Base-by-base conservation (phyloP, 2,797 vertebrate species). In the Borostomias antarcticus region DNA sequence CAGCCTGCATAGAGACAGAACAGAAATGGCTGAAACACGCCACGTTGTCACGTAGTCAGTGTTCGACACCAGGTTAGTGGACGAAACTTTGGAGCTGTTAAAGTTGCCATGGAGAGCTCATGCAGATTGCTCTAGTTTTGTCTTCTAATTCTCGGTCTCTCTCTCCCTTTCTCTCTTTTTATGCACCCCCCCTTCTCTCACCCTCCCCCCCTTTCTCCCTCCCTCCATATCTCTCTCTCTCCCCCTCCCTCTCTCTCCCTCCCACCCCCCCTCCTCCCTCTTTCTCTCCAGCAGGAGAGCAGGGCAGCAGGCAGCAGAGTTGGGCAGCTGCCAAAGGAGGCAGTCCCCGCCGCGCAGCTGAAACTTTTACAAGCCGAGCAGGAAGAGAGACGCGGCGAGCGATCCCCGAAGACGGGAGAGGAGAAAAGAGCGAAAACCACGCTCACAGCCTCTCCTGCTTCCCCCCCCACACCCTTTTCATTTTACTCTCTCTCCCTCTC, bases 311-410 rank as follows among this genome's bases (percentile, higher is more conserved):
- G 87, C 83, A 85, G 82, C 79, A 79, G 84, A 78, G 81, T 73
- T 93, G 92, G 89, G 86, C 56, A 26, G 23, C 33, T 85, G 90
- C 92, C 90, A 91, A 89, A 88, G 83, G 88, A 90, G 90, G 90
- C 89, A 68, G 86, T 76, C 69, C 84, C 62, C 58, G 21, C 80
- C 82, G 70, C 74, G 86, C 90, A 92, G 89, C 89, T 91, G 87
- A 91, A 91, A 92, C 85, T 90, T 91, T 91, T 89, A 92, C 87
- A 89, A 85, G 88, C 85, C 83, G 70, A 87, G 88, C 89, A 91
- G 88, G 91, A 92, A 91, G 87, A 76, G 64, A 92, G 84, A 88
- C 81, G 37, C 72, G 17, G 80, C 66, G 82, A 87, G 75, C 73
- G 71, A 84, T 74, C 66, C 69, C 80, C 83, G 79, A 82, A 79